Base-by-base conservation (phyloP, 1,140 invertebrate species). In the Drosophila burlai region DNA sequence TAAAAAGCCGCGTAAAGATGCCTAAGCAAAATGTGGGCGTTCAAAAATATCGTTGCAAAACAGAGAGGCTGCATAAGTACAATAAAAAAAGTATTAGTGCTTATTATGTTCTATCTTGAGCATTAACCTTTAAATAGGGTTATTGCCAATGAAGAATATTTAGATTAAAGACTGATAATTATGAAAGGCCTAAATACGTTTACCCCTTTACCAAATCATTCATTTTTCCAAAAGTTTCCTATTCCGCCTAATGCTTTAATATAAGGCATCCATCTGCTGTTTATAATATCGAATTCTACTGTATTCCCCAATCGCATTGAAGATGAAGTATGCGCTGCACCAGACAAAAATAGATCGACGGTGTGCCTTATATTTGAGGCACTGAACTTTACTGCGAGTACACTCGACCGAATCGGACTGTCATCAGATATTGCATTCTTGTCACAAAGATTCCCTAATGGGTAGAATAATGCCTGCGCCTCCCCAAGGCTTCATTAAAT, bases 391-490 rank as follows among this genome's bases (percentile, higher is more conserved):
- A 38, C 49, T 21, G 63, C 45, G 13, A 31, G 26, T 68, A 67
- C 62, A 72, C 66, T 72, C 54, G 21, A 43, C 54, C 45, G 43
- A 47, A 59, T 72, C 16, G 40, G 36, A 42, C 29, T 49, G 24
- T 18, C 65, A 46, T 29, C 26, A 15, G 42, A 26, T 24, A 24
- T 57, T 55, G 45, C 11, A 26, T 36, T 40, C 5, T 24, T 29
- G 13, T 18, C n/a, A 31, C 8, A 62, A 24, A 38, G 13, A 72
- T 47, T 24, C 21, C 7, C n/a, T 5, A 8, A 61, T 62, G 55
- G 64, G 42, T 21, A 59, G 31, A 26, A 47, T 42, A 69, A 80
- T 81, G 78, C 77, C 78, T 0, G 78, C 68, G 58, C 62, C 78
- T 50, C 63, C 45, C 29, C 58, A 81, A n/a, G 77, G 79, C 47